Conservation (phyloP, 1,140 invertebrate species). For the Apis dorsata region DNA sequence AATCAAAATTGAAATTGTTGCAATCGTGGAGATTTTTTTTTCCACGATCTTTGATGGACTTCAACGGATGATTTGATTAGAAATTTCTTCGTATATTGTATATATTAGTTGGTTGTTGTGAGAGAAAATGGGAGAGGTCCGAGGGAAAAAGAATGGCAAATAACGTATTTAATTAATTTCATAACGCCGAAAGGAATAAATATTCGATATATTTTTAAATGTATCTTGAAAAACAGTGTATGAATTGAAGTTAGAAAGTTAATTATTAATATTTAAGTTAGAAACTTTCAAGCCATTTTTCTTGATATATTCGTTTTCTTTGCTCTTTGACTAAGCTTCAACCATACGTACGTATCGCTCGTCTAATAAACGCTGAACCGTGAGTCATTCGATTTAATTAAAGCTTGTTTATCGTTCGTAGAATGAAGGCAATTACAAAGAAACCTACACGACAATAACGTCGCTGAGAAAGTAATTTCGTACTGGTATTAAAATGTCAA, state of each 20-base stretch:
- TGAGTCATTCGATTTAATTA: conserved; percentile 33
- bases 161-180: too few species aligned
- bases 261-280: background rate
- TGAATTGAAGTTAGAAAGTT: too few species aligned
- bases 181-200: too few species aligned
- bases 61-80: too few species aligned
- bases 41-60: too few species aligned
- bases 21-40: too few species aligned
- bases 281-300: background rate
- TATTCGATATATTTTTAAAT: too few species aligned
- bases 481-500: background rate
- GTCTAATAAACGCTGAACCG: conserved; percentile 14
- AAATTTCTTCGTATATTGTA: too few species aligned
- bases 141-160: too few species aligned
- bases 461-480: background rate
- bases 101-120: too few species aligned
- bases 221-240: background rate
- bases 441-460: background rate
- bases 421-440: background rate
- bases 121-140: too few species aligned
- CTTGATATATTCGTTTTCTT: background rate
- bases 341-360: background rate
- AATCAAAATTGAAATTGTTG: too few species aligned
- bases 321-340: background rate
- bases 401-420: conserved; percentile 33